These are phyloP conservation scores for Lasioglossum leucozonium DNA, from an alignment of 2,888 invertebrate genomes.

Conservation along the genomic window DNA sequence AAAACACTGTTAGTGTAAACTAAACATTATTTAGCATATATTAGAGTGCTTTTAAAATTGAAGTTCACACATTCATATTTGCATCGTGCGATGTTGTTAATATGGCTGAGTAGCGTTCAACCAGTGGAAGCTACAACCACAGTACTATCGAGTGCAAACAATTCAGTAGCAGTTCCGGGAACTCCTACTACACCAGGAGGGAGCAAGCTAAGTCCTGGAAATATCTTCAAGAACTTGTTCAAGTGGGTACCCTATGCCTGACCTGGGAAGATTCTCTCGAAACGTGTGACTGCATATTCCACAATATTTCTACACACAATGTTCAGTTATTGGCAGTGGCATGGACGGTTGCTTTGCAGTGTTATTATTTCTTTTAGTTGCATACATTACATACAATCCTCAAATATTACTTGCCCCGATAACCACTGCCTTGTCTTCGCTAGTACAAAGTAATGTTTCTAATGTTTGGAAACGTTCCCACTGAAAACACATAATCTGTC, in stretches of 20 bases:
- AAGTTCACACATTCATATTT: constrained; percentile 57
- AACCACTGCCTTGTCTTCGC: constrained; percentile 53
- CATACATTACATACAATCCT: constrained; percentile 45
- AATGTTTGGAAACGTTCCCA: constrained; percentile 33
- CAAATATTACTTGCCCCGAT: constrained; percentile 38
- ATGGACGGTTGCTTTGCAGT: constrained; percentile 76
- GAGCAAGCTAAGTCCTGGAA: constrained; percentile 92
- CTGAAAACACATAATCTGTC: constrained; percentile 31
- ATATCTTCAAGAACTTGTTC: constrained; percentile 98
- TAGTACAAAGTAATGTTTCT: constrained; percentile 38
- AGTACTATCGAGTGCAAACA: constrained; percentile 80
- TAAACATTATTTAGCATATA: constrained; percentile 32
- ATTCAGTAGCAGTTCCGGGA: constrained; percentile 85
- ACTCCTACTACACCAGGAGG: constrained; percentile 87
- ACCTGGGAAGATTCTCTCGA: constrained; percentile 74
- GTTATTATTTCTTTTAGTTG: constrained; percentile 71
- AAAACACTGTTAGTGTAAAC: background rate
- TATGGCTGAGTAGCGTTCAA: constrained; percentile 80
- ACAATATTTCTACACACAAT: constrained; percentile 63
- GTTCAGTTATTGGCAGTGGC: constrained; percentile 74
- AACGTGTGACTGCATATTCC: constrained; percentile 72
- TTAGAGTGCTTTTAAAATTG: constrained; percentile 45
- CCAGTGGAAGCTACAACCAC: constrained; percentile 80
- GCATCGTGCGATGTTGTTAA: constrained; percentile 67
- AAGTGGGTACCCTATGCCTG: constrained; percentile 89